Percentiles rank a stretch among this genome's conserved stretches.
Conservation (phyloP, 2,113 vertebrate genomes). For the Suncus etruscus region DNA sequence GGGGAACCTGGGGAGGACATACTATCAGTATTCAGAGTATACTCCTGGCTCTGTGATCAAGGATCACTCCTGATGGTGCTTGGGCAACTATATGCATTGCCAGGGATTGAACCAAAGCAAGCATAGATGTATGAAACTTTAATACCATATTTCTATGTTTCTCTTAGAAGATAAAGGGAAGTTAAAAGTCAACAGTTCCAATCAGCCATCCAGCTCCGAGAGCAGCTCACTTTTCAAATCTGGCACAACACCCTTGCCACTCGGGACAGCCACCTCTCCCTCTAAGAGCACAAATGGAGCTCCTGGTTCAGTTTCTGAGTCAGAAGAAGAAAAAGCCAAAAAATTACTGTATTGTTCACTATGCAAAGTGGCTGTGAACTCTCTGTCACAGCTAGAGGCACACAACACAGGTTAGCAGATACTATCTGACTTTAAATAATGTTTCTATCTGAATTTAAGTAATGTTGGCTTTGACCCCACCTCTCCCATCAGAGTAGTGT, state of each 20-base stretch:
- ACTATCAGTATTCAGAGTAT: too few species aligned
- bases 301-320: constrained; percentile 86
- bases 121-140: neutral
- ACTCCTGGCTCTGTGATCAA: too few species aligned
- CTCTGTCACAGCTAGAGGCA: constrained; percentile 96
- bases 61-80: too few species aligned
- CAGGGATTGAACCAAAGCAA: neutral
- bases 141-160: constrained; percentile 46
- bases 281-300: constrained; percentile 87
- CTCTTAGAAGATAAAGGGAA: constrained; percentile 87
- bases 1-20: too few species aligned
- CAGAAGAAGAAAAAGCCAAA: constrained; percentile 98
- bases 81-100: too few species aligned
- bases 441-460: constrained; percentile 2
- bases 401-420: constrained; percentile 94
- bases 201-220: constrained; percentile 82
- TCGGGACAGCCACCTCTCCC: constrained; percentile 77
- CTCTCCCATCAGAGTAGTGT: neutral
- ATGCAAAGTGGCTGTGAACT: constrained; percentile 99
- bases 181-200: constrained; percentile 77
- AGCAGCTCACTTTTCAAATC: constrained; percentile 82
- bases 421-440: constrained; percentile 47
- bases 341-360: constrained; percentile 98
- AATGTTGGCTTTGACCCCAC: neutral
- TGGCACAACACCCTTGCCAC: constrained; percentile 72